Evolutionary conservation across 2,888 invertebrate genomes (phyloP), one percentile per base, ranked within the genome.

Genomic region (Chaitophorus viminalis): DNA sequence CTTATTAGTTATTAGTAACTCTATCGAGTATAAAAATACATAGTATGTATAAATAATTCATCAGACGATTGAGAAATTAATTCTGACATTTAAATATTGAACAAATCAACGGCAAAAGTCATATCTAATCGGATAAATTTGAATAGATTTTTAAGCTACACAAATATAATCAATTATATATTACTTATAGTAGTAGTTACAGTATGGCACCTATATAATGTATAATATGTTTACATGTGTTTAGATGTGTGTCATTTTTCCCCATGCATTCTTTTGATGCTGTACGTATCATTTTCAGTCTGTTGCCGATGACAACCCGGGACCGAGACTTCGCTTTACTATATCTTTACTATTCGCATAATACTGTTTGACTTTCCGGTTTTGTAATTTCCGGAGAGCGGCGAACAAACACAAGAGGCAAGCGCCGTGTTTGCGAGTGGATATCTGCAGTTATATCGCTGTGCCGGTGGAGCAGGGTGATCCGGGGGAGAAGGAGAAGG

Each of bases 351-450:
- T 74, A 33, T 76, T n/a, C n/a, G 14, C 25, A 77, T 52, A 77
- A 70, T 68, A n/a, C 54, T 79, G 86, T 87, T 87, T 79, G 86
- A 72, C 86, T 79, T 86, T 87, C 79, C 79, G 86, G 86, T 87
- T 79, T 79, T n/a, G 86, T 79, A 87, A 87, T 87, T 79, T 87
- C 79, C 79, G 72, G 86, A 70, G 77, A 87, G 36, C 78, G 25
- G 74, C n/a, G 31, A 74, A 54, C 39, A 87, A 87, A 87, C 86
- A 87, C 36, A 29, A 3, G 54, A n/a, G 33, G 21, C 36, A 52
- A 52, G n/a, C 74, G 33, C 31, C 60, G 39, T 65, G 84, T 84
- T 84, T 77, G 52, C 46, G 25, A 25, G n/a, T 17, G 25, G 33
- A 72, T 72, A 82, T 72, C 72, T 60, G 60, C 60, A 60, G 60